Base-by-base conservation (phyloP, 2,113 vertebrate species). In the Xenopus borealis region DNA sequence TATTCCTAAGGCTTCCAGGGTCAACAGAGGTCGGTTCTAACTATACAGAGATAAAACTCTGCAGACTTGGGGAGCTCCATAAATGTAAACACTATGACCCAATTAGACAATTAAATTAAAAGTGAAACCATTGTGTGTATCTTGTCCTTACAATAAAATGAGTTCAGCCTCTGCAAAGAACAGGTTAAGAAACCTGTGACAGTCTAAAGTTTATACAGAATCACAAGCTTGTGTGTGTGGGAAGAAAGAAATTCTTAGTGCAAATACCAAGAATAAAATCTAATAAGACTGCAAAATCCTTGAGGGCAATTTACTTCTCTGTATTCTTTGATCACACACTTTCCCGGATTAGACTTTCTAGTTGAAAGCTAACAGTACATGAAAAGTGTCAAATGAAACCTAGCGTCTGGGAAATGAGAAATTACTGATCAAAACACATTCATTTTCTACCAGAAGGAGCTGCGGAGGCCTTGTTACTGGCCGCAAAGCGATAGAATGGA, bases 401-500 rank as follows among this genome's bases (percentile, higher is more conserved):
- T 27, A 27, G 23, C 23, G 23, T 27, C 23, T 27, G 23, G 23
- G 23, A 3, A 27, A 27, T 27, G 23, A 27, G 23, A 27, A 27
- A 27, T 27, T 27, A 27, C 3, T 27, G 23, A 27, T 27, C 23
- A 17, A 40, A 75, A 69, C 27, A n/a, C 13, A 40, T 63, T 69
- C 47, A 44, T 10, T 53, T 30, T 78, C 80, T 86, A 99, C 97
- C 96, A 7, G 97, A 98, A 78, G 96, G 95, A 30, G 91, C 95
- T 1, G 94, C 94, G 0, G 95, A 94, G 63, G 91, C 91, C 82
- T 98, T 98, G 91, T 93, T 98, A 82, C 97, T 98, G 80, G 96
- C 94, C 16, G 95, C 85, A 20, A 99, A 95, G 64, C 96, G 94
- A 82, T 99, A 99, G 85, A 98, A 99, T 0, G 97, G 97, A 5